These are phyloP conservation scores for Brachyhypopomus gauderio DNA, from an alignment of 2,113 vertebrate genomes.

Conservation along the genomic window DNA sequence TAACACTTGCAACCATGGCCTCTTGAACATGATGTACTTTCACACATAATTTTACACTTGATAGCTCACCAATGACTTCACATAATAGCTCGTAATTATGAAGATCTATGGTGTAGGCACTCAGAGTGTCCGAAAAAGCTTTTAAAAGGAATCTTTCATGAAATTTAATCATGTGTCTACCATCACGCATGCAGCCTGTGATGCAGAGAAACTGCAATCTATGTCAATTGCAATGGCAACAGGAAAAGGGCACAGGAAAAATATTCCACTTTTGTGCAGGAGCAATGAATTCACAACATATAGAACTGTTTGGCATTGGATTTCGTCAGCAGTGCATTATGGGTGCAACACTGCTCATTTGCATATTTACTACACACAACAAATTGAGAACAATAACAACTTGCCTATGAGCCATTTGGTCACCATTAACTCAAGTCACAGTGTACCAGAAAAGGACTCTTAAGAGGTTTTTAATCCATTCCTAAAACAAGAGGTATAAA, in stretches of 20 bases:
- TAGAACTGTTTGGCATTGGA: constrained; percentile 15
- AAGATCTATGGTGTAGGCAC: constrained; percentile 6
- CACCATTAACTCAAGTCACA: neutral
- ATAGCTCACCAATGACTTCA: constrained; percentile 16
- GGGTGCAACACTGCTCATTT: constrained; percentile 39
- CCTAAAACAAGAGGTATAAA: neutral
- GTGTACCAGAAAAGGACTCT: neutral
- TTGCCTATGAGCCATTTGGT: constrained; percentile 18
- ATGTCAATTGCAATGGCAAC: neutral
- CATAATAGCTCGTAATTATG: constrained; percentile 31
- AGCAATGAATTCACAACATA: constrained; percentile 12
- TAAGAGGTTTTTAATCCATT: neutral
- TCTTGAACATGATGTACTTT: constrained; percentile 2
- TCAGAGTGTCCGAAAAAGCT: constrained; percentile 8
- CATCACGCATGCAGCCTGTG: constrained; percentile 6
- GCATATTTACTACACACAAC: constrained; percentile 40
- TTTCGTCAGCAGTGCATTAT: constrained; percentile 39
- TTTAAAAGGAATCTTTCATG: constrained; percentile 27
- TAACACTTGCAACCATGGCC: neutral
- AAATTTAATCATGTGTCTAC: constrained; percentile 5
- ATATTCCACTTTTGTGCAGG: neutral
- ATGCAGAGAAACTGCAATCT: neutral
- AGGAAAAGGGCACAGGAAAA: constrained; percentile 7
- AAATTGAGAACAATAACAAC: constrained; percentile 7
- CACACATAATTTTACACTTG: constrained; percentile 18